Percentiles rank a stretch among this genome's conserved stretches.
Evolutionary conservation across 2,888 invertebrate genomes (phyloP).

Genomic region (Rhimphoctona megacephalus): DNA sequence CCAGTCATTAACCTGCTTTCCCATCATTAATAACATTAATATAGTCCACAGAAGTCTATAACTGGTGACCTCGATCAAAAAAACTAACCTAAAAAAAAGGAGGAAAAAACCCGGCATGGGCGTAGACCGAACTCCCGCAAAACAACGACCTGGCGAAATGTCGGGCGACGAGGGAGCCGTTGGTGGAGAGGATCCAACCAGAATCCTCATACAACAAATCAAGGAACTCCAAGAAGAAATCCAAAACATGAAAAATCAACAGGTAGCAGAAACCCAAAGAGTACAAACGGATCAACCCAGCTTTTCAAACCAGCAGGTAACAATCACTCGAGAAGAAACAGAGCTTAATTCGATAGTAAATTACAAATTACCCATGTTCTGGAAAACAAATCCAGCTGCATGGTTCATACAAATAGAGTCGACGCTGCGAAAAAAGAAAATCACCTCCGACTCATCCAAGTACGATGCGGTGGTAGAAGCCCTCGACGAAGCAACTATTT

Average conservation of each 20-base stretch:
- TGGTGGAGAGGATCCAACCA: not conserved
- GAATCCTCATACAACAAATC: not conserved
- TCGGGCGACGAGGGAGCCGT: not conserved
- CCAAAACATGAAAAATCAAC: not conserved
- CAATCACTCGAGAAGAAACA: not conserved
- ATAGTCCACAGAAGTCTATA: not conserved
- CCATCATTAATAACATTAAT: too few species aligned
- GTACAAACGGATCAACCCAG: not conserved
- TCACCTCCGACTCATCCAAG: not conserved
- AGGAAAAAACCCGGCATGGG: not conserved
- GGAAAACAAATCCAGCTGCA: not conserved
- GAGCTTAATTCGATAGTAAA: not conserved
- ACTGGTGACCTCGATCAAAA: not conserved
- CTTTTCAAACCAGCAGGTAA: not conserved
- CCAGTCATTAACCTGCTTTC: too few species aligned
- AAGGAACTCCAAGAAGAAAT: too few species aligned
- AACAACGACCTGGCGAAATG: not conserved
- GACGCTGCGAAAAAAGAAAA: not conserved
- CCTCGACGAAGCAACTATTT: not conserved
- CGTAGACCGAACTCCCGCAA: not conserved
- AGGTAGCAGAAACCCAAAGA: not conserved
- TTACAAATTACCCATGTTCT: not conserved
- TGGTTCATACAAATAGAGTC: slow-evolving; percentile 3
- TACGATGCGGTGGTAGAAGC: not conserved
- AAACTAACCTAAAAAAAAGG: not conserved